Conservation (phyloP, 2,888 invertebrate species). For the Caradrina kadenii region DNA sequence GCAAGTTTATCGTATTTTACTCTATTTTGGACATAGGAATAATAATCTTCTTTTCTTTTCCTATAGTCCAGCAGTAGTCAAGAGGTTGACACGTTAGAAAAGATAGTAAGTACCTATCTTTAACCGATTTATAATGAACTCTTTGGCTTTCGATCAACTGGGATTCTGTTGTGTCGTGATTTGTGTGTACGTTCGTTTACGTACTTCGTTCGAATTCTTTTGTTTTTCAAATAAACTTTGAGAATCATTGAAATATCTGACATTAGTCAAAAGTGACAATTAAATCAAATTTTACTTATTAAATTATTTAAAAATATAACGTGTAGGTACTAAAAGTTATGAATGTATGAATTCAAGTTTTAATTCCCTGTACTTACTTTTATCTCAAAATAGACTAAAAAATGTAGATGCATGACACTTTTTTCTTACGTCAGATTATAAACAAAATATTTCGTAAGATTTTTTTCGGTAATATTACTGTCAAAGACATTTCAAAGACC, state of each 20-base stretch:
- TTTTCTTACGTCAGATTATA: slow-evolving; percentile 2
- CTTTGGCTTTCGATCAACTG: slow-evolving; percentile 71
- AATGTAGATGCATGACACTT: neutral
- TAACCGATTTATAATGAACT: slow-evolving; percentile 58
- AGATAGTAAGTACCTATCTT: slow-evolving; percentile 22
- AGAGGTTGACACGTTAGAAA: slow-evolving; percentile 9
- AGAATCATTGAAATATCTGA: slow-evolving; percentile 31
- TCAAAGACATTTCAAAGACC: slow-evolving; percentile 21
- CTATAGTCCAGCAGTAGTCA: slow-evolving; percentile 40
- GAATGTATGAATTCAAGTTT: neutral
- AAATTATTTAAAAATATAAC: neutral
- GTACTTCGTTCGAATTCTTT: slow-evolving; percentile 24
- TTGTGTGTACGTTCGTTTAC: slow-evolving; percentile 31
- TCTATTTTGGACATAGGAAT: neutral
- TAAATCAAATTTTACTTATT: neutral
- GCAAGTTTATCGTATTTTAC: neutral
- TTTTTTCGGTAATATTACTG: slow-evolving; percentile 30
- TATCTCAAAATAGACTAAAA: neutral
- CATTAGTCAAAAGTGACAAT: slow-evolving; percentile 21
- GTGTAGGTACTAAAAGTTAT: neutral
- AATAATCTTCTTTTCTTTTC: neutral
- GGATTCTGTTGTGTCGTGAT: slow-evolving; percentile 46
- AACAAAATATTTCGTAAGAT: slow-evolving; percentile 10
- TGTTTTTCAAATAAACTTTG: slow-evolving; percentile 26
- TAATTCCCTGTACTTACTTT: neutral